phyloP scores from a whole-genome alignment of 2,888 invertebrate species.

The Yponomeuta malinellus region DNA sequence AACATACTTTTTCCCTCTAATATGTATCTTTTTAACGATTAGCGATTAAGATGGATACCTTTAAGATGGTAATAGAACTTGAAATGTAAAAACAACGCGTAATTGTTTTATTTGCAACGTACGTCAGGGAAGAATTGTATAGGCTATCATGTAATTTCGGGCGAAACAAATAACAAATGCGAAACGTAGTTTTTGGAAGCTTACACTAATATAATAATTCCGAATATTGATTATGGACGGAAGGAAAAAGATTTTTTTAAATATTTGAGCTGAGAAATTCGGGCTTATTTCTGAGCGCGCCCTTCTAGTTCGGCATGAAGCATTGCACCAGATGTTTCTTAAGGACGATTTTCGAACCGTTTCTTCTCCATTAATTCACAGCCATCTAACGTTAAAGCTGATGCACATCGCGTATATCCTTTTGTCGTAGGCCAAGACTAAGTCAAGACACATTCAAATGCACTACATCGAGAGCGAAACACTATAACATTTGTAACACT shows the following conservation, averaged over 20 bases:
- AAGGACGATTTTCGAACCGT: constrained; percentile 25
- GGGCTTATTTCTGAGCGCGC: constrained; percentile 30
- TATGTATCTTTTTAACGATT: constrained; percentile 2
- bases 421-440: constrained; percentile 32
- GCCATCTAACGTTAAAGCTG: constrained; percentile 42
- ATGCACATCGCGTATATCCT: constrained; percentile 32
- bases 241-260: constrained; percentile 47
- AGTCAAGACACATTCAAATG: constrained; percentile 14
- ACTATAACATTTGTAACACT: neutral
- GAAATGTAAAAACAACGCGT: constrained; percentile 19
- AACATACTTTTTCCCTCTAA: constrained; percentile 27
- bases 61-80: constrained; percentile 22
- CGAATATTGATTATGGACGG: constrained; percentile 58
- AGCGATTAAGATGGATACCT: constrained; percentile 9
- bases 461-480: neutral
- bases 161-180: constrained; percentile 36
- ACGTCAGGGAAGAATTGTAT: neutral
- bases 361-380: constrained; percentile 33
- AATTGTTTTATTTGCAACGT: constrained; percentile 5
- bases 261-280: constrained; percentile 49
- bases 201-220: constrained; percentile 59
- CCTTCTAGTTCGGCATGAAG: constrained; percentile 25
- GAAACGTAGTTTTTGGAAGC: constrained; percentile 37
- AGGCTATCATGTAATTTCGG: constrained; percentile 22
- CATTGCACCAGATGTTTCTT: constrained; percentile 30